Percentiles rank a stretch among this genome's conserved stretches.
phyloP scores from a whole-genome alignment of 2,888 invertebrate genomes.

The Lomographa bimaculata region DNA sequence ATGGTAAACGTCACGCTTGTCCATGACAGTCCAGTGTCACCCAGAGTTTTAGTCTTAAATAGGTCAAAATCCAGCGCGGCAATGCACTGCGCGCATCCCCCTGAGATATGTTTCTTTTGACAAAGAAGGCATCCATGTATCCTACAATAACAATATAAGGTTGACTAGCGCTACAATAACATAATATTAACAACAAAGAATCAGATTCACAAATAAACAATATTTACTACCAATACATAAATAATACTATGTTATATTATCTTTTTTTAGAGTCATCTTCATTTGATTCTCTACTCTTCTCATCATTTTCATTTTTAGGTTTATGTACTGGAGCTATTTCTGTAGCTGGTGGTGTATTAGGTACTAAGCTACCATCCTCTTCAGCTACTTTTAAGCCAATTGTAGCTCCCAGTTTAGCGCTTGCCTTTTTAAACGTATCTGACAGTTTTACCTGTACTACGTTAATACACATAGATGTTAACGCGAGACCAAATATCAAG shows the following conservation, averaged over 20 bases:
- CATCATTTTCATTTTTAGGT: conserved; percentile 48
- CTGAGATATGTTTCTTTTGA: too few species aligned
- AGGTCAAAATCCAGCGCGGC: too few species aligned
- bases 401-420: conserved; percentile 92
- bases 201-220: too few species aligned
- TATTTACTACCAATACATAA: not conserved
- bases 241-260: conserved; percentile 36
- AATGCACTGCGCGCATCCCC: too few species aligned
- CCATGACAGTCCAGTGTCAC: too few species aligned
- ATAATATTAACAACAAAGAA: too few species aligned
- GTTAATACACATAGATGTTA: conserved; percentile 98
- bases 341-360: conserved; percentile 67
- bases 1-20: too few species aligned
- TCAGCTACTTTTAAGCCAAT: conserved; percentile 90
- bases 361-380: conserved; percentile 84
- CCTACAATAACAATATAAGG: too few species aligned
- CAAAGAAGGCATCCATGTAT: too few species aligned
- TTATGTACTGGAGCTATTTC: conserved; percentile 74
- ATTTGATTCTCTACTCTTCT: conserved; percentile 52
- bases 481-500: conserved; percentile 95
- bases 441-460: conserved; percentile 94
- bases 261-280: conserved; percentile 59
- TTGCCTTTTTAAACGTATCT: conserved; percentile 92
- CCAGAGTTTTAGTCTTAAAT: too few species aligned
- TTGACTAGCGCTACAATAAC: too few species aligned